These are phyloP conservation scores for Thamnophis elegans DNA, from an alignment of 2,797 vertebrate species.

Conservation along the genomic window DNA sequence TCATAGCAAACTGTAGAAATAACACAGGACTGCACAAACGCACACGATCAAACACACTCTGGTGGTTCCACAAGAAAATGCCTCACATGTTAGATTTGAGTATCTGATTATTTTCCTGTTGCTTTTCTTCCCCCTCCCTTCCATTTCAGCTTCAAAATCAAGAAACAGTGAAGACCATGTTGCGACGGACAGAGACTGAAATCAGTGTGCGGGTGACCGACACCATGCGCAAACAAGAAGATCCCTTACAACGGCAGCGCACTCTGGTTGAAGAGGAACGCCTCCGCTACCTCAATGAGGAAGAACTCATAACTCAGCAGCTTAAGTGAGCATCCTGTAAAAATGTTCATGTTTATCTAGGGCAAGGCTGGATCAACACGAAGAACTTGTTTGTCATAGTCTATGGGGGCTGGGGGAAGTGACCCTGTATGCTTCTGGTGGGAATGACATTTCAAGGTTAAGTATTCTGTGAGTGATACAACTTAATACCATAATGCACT, in stretches of 20 bases:
- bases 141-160: conserved; percentile 88
- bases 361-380: neutral
- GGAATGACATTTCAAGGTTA: neutral
- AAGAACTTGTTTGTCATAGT: neutral
- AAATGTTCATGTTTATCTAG: neutral
- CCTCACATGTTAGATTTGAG: neutral
- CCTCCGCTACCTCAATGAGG: conserved; percentile 96
- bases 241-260: conserved; percentile 96
- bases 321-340: conserved; percentile 80
- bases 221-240: conserved; percentile 91
- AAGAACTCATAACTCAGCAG: conserved; percentile 97
- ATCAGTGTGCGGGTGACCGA: conserved; percentile 90
- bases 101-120: neutral
- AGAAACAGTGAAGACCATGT: conserved; percentile 85
- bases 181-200: conserved; percentile 91
- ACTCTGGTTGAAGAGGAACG: conserved; percentile 96
- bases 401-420: neutral
- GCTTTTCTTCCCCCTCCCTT: neutral
- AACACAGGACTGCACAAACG: neutral
- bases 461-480: neutral
- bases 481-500: neutral
- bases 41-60: neutral
- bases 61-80: neutral
- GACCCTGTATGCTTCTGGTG: neutral
- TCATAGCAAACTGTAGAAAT: neutral